Conservation (phyloP, 2,113 vertebrate genomes). For the Dicerorhinus sumatrensis region DNA sequence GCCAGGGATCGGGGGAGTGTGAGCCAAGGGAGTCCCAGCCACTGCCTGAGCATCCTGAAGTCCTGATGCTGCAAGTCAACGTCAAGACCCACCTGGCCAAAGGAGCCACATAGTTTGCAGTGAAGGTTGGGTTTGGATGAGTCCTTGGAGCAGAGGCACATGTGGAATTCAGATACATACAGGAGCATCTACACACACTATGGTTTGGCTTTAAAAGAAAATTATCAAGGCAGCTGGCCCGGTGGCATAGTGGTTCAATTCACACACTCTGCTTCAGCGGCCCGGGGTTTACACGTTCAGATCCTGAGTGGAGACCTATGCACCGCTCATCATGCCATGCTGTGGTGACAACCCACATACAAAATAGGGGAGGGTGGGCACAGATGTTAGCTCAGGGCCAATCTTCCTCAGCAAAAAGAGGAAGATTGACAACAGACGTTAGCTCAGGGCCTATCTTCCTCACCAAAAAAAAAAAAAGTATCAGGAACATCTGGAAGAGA, state of each 20-base stretch:
- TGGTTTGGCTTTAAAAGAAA: background rate
- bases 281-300: no score
- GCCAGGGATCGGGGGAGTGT: background rate
- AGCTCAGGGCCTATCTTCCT: no score
- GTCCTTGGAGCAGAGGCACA: background rate
- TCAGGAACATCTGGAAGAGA: background rate
- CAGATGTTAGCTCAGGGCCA: no score
- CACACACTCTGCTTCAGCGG: no score
- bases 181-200: background rate
- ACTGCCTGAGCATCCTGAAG: background rate
- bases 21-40: background rate
- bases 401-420: no score
- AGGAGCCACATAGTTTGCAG: background rate
- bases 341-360: no score
- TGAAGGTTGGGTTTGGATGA: background rate
- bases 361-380: no score
- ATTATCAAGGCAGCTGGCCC: background rate
- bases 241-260: no score
- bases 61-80: background rate
- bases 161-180: background rate
- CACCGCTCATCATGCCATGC: no score
- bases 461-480: no score
- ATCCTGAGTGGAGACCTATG: no score
- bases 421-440: no score
- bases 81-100: background rate